These are phyloP conservation scores for Cephus cinctus DNA, from an alignment of 1,140 invertebrate species.

Conservation along the genomic window DNA sequence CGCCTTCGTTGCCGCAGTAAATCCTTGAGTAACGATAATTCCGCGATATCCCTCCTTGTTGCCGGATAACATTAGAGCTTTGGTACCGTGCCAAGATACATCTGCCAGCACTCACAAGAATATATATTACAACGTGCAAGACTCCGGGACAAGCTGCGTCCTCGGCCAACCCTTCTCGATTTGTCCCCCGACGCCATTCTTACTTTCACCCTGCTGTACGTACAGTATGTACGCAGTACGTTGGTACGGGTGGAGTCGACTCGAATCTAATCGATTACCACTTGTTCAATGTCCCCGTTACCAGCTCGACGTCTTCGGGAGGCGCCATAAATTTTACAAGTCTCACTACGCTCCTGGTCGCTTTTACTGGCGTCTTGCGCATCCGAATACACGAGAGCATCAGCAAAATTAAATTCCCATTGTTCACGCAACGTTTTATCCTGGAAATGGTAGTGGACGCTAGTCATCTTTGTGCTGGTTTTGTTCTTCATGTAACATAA, in stretches of 20 bases:
- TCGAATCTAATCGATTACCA: too few relatives aligned
- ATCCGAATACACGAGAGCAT: too few relatives aligned
- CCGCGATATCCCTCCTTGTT: constrained; percentile 32
- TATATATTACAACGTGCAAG: background rate
- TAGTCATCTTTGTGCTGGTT: too few relatives aligned
- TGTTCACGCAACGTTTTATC: too few relatives aligned
- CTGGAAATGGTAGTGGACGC: too few relatives aligned
- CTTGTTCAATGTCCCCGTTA: too few relatives aligned
- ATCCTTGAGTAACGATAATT: constrained; percentile 40
- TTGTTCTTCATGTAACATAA: too few relatives aligned
- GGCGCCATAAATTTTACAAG: too few relatives aligned
- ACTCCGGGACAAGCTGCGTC: background rate
- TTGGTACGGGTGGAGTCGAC: background rate
- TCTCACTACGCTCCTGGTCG: too few relatives aligned
- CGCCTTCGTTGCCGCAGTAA: constrained; percentile 17
- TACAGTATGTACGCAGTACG: background rate
- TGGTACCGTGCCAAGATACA: constrained; percentile 43
- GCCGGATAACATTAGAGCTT: constrained; percentile 42
- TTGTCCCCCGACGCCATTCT: background rate
- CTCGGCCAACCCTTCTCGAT: background rate
- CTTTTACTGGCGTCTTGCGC: too few relatives aligned
- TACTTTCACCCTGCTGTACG: background rate
- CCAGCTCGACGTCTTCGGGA: too few relatives aligned
- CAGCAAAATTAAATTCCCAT: too few relatives aligned
- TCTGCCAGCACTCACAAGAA: constrained; percentile 28